Evolutionary conservation across 2,113 vertebrate species (phyloP).

Genomic region (Dipodomys ordii): DNA sequence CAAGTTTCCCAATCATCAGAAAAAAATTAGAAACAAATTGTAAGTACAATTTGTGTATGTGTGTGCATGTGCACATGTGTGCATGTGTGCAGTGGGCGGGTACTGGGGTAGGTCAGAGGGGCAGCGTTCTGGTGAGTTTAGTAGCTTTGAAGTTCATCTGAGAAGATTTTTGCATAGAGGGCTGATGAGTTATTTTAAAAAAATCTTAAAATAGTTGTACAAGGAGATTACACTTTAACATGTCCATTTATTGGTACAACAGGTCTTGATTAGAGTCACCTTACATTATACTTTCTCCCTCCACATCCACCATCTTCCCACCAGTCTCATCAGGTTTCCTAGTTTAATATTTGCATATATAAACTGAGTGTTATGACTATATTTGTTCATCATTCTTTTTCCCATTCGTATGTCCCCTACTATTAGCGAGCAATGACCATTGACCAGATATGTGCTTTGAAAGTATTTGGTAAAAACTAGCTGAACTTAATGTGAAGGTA

Average conservation of each 20-base stretch:
- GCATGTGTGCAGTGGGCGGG: background rate
- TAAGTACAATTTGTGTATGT: background rate
- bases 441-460: background rate
- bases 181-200: background rate
- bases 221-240: too few species aligned
- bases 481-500: background rate
- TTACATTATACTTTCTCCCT: too few species aligned
- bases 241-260: too few species aligned
- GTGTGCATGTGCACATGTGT: too few species aligned
- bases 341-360: too few species aligned
- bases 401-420: background rate
- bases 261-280: too few species aligned
- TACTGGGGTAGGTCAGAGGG: background rate
- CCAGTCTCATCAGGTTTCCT: too few species aligned
- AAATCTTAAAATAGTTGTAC: too few species aligned
- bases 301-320: too few species aligned
- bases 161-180: background rate
- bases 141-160: background rate
- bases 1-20: too few species aligned
- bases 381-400: too few species aligned
- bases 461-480: background rate
- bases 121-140: background rate
- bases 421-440: background rate
- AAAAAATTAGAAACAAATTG: background rate
- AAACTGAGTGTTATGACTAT: too few species aligned